Conservation (phyloP, 2,797 vertebrate genomes). For the Sebastes dallii region DNA sequence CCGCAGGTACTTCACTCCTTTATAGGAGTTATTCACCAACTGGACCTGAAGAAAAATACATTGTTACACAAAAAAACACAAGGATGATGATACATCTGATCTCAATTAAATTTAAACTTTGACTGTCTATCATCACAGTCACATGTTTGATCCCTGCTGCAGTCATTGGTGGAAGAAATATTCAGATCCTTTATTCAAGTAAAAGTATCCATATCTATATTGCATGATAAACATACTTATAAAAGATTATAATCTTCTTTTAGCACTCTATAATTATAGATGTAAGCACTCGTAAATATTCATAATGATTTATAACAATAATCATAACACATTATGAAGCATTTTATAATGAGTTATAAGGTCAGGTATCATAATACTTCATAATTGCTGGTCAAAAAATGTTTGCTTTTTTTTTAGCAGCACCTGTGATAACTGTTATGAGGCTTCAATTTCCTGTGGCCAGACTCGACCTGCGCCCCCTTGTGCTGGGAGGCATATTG, state of each 20-base stretch:
- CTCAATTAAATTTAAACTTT: background rate
- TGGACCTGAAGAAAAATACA: slow-evolving; percentile 85
- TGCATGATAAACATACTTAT: background rate
- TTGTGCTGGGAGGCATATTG: no score
- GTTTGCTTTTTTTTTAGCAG: no score
- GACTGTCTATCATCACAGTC: background rate
- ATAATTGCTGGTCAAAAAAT: no score
- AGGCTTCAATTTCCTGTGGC: no score
- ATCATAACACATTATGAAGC: no score
- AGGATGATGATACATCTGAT: background rate
- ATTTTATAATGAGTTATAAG: no score
- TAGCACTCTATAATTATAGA: background rate
- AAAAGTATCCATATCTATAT: background rate
- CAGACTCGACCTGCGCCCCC: no score
- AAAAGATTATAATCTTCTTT: background rate
- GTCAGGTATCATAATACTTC: no score
- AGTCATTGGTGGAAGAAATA: background rate
- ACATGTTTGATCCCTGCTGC: background rate
- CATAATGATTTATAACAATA: no score
- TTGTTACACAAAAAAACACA: background rate
- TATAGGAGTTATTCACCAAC: slow-evolving; percentile 97
- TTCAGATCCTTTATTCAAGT: background rate
- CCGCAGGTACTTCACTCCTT: slow-evolving; percentile 95
- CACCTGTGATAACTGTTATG: no score
- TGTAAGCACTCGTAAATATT: no score